A percentile compares a stretch with the other conserved stretches of the same genome.
Evolutionary conservation across 2,888 invertebrate genomes (phyloP).

Genomic region (Mactromeris polynyma): DNA sequence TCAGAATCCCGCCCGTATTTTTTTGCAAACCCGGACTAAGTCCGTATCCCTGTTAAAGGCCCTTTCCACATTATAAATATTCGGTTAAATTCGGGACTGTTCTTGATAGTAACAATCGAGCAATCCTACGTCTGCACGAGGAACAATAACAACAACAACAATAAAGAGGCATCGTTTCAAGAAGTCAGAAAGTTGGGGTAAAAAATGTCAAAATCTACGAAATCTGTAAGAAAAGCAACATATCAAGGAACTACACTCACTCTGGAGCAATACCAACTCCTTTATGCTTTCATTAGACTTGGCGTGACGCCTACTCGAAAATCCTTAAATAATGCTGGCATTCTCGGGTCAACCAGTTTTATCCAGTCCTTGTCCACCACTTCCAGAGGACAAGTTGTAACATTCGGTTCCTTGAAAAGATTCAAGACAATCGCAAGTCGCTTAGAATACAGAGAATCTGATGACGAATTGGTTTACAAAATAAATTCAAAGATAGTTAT

Average conservation of each 20-base stretch:
- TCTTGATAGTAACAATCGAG: neutral
- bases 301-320: conserved; percentile 51
- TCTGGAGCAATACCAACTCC: conserved; percentile 64
- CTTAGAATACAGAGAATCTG: conserved; percentile 35
- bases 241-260: conserved; percentile 51
- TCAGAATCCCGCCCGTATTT: too few species aligned
- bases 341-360: neutral
- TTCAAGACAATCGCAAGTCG: conserved; percentile 58
- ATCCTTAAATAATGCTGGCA: conserved; percentile 46
- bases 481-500: conserved; percentile 61
- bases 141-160: neutral
- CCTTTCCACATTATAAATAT: too few species aligned
- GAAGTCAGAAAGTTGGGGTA: neutral
- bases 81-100: conserved; percentile 10
- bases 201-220: conserved; percentile 22
- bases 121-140: conserved; percentile 17
- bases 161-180: neutral
- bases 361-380: neutral
- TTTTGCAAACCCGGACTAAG: too few species aligned
- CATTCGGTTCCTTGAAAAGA: conserved; percentile 6
- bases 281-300: conserved; percentile 55
- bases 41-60: too few species aligned
- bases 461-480: conserved; percentile 59
- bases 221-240: conserved; percentile 18
- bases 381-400: neutral